Percentiles rank a stretch among this genome's conserved stretches.
These are phyloP conservation scores for Delphinapterus leucas DNA, from an alignment of 2,113 vertebrate genomes.

Conservation along the genomic window DNA sequence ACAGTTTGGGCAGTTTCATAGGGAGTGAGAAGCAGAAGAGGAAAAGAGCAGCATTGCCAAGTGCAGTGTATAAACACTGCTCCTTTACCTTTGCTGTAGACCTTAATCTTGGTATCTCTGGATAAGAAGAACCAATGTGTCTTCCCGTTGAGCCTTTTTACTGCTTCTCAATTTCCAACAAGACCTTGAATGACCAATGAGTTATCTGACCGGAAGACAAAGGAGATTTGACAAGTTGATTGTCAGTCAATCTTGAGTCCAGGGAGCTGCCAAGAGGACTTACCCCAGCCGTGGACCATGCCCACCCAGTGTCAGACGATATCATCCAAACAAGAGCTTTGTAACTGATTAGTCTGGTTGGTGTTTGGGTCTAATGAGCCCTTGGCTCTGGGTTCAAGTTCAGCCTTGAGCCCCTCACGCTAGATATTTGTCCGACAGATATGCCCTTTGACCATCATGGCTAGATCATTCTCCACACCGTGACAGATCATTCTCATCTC, in stretches of 20 bases:
- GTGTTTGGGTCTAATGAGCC: not conserved
- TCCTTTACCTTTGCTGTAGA: not conserved
- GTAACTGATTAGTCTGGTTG: not conserved
- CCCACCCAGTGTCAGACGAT: not conserved
- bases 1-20: not conserved
- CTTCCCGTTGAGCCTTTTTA: not conserved
- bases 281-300: not conserved
- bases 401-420: not conserved
- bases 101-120: not conserved
- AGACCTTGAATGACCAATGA: not conserved
- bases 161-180: not conserved
- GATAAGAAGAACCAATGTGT: not conserved
- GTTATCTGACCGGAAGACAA: not conserved
- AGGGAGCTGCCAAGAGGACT: not conserved
- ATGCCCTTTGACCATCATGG: not conserved
- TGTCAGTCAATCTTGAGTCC: not conserved
- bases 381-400: not conserved
- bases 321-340: not conserved
- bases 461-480: not conserved
- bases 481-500: not conserved
- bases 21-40: not conserved
- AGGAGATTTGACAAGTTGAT: not conserved
- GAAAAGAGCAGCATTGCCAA: not conserved
- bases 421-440: not conserved
- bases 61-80: rapidly evolving